Percentiles rank a stretch among this genome's conserved stretches.
These are phyloP conservation scores for Argyra leucocephala DNA, from an alignment of 2,888 invertebrate genomes.

Conservation along the genomic window DNA sequence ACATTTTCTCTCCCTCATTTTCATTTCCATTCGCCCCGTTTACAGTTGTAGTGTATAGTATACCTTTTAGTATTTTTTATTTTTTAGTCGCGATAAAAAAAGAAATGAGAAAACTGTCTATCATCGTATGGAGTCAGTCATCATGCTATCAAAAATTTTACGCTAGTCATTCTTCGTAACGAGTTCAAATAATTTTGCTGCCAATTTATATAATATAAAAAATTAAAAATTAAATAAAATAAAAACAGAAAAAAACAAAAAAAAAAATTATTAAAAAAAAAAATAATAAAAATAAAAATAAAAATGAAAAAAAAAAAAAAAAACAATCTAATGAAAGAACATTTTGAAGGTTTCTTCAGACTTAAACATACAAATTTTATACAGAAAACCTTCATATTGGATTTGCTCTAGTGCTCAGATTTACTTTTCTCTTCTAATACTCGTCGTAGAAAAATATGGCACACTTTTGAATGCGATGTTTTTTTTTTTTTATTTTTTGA, in stretches of 20 bases:
- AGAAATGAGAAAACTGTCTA: neutral
- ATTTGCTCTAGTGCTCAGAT: too few relatives aligned
- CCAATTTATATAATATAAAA: neutral
- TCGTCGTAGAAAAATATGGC: too few relatives aligned
- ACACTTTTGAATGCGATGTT: too few relatives aligned
- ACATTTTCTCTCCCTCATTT: neutral
- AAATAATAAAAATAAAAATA: too few relatives aligned
- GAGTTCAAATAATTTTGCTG: constrained; percentile 6
- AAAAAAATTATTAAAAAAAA: too few relatives aligned
- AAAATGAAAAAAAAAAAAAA: too few relatives aligned
- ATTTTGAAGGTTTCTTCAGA: too few relatives aligned
- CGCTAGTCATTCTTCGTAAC: constrained; percentile 6
- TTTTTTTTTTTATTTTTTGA: too few relatives aligned
- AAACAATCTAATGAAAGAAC: too few relatives aligned
- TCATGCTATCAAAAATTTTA: constrained; percentile 2
- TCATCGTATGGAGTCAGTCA: constrained; percentile 5
- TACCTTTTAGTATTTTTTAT: neutral
- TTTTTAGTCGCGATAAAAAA: neutral
- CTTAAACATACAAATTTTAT: too few relatives aligned
- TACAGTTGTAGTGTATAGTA: neutral
- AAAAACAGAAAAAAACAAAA: neutral
- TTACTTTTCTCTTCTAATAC: too few relatives aligned
- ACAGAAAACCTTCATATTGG: too few relatives aligned
- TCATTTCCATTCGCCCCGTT: neutral
- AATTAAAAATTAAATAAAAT: neutral